phyloP scores from a whole-genome alignment of 2,888 invertebrate genomes.

The Lamellibrachia satsuma region DNA sequence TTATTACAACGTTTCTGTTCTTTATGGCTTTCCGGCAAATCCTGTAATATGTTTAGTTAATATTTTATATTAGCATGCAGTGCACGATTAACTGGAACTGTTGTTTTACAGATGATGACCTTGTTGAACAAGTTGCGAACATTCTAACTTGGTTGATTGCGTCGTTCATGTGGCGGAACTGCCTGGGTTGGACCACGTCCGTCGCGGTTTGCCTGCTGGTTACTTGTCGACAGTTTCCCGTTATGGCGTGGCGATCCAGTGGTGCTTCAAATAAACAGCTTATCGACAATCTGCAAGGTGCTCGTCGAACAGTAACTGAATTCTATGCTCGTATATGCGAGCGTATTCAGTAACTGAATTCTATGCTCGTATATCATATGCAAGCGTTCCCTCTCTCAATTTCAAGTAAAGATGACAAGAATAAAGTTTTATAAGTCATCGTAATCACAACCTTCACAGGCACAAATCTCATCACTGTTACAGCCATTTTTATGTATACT shows the following conservation, averaged over 20 bases:
- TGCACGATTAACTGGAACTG: background rate
- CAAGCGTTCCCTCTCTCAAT: background rate
- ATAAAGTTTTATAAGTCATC: too few species aligned
- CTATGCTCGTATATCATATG: too few species aligned
- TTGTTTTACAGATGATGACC: slow-evolving; percentile 13
- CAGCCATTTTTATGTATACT: background rate
- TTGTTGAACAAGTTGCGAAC: background rate
- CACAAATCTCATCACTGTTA: slow-evolving; percentile 2
- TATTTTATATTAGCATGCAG: background rate
- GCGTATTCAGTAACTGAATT: background rate
- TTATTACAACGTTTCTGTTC: background rate
- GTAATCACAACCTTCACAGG: too few species aligned
- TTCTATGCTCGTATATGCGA: background rate
- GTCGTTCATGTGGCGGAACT: slow-evolving; percentile 17
- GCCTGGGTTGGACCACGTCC: slow-evolving; percentile 3
- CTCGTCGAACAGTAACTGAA: background rate
- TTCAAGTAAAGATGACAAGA: too few species aligned
- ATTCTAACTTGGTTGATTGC: slow-evolving; percentile 9
- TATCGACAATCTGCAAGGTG: slow-evolving; percentile 43
- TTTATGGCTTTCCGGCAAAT: background rate
- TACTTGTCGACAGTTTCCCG: background rate
- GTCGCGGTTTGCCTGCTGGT: slow-evolving; percentile 9
- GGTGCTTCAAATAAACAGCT: slow-evolving; percentile 41
- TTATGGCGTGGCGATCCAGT: slow-evolving; percentile 48
- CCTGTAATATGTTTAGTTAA: background rate